Evolutionary conservation across 2,113 vertebrate genomes (phyloP).

Genomic region (Diglossa brunneiventris): DNA sequence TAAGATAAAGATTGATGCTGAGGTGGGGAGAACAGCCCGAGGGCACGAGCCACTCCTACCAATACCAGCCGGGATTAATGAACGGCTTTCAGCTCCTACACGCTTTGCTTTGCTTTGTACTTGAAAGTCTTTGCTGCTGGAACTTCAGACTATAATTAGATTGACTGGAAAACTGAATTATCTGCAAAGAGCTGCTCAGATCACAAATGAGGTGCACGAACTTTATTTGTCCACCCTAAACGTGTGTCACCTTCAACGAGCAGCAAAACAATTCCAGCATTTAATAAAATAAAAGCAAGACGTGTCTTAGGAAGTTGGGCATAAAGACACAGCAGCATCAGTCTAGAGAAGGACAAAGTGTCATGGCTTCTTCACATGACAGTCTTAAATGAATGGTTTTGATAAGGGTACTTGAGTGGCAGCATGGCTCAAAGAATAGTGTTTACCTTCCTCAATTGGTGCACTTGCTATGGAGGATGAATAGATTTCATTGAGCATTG

Average conservation of each 20-base stretch:
- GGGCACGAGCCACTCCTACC: slow-evolving; percentile 8
- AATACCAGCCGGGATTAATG: background rate
- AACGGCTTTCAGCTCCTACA: background rate
- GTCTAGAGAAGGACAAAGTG: background rate
- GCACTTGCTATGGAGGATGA: background rate
- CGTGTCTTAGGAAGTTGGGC: background rate
- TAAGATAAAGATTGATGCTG: slow-evolving; percentile 4
- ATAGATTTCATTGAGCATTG: background rate
- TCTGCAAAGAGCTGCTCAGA: slow-evolving; percentile 18
- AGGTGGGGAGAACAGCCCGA: background rate
- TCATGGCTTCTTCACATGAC: background rate
- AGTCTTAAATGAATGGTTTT: background rate
- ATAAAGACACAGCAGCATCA: background rate
- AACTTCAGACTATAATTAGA: slow-evolving; percentile 57
- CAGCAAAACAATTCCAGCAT: background rate
- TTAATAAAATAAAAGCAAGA: slow-evolving; percentile 23
- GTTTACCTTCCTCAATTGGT: background rate
- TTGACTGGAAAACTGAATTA: slow-evolving; percentile 54
- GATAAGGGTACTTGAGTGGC: background rate
- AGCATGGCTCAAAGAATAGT: background rate
- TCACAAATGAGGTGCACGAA: slow-evolving; percentile 10
- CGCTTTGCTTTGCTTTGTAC: slow-evolving; percentile 26
- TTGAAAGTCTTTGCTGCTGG: slow-evolving; percentile 53
- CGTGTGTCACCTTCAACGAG: slow-evolving; percentile 30
- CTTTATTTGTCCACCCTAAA: slow-evolving; percentile 35